Base-by-base conservation (phyloP, 2,888 invertebrate genomes). In the Phrixothrix hirtus region DNA sequence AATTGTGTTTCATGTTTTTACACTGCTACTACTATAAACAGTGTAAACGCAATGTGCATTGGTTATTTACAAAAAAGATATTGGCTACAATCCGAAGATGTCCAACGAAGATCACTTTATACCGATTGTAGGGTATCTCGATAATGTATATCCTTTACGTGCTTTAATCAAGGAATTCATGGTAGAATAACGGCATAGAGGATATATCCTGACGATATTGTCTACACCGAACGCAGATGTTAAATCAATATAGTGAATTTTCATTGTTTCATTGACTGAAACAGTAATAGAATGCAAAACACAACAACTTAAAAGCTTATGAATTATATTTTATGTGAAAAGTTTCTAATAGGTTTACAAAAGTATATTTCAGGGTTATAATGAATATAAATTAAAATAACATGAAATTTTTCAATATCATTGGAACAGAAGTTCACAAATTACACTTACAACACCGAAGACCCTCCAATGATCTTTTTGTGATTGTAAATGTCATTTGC, bases 141-240 rank as follows among this genome's bases (percentile, higher is more conserved):
- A 43, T 66, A 69, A 70, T 66, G 65, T 70, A 70, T 67, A 68
- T 65, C 67, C 65, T 56, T 67, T 69, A 72, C 71, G 71, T 72
- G 70, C 69, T 69, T 71, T 71, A 72, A 72, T 72, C 70, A 72
- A 68, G 63, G 61, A 65, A 62, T 62, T 63, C 60, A 62, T 53
- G 59, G 59, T 57, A 54, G 61, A 60, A 59, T 58, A 59, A 47
- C 53, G 46, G 42, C 31, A 54, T 53, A 55, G 57, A 64, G 69
- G 66, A 70, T 70, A 68, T 69, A 68, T 66, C 67, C 66, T 63
- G 62, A 66, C 66, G 63, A 68, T 69, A 69, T 67, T 67, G 67
- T 68, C 67, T 66, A 61, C 61, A 60, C 59, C 60, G 59, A 59
- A 57, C 58, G 53, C 60, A 59, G 57, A 62, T 61, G 60, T 57